Percentiles rank a stretch among this genome's conserved stretches.
These are phyloP conservation scores for Prinia subflava DNA, from an alignment of 2,113 vertebrate genomes.

Conservation along the genomic window DNA sequence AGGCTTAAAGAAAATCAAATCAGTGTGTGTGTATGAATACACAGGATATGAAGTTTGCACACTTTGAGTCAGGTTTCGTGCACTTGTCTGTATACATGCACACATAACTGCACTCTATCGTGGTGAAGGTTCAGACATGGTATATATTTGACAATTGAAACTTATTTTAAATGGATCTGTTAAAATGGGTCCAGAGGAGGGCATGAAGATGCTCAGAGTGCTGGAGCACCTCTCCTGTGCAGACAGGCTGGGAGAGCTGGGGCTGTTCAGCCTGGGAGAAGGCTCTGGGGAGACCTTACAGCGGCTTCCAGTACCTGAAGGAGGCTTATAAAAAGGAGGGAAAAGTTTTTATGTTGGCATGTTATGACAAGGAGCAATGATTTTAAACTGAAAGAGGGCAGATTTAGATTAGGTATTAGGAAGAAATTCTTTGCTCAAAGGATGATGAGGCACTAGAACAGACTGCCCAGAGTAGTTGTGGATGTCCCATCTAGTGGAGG, in stretches of 20 bases:
- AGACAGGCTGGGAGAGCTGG: background rate
- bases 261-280: too few species aligned
- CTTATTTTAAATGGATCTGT: background rate
- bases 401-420: background rate
- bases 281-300: background rate
- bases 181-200: background rate
- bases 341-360: background rate
- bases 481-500: background rate
- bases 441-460: background rate
- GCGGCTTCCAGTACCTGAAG: background rate
- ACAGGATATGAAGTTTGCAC: background rate
- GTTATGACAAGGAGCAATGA: background rate
- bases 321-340: background rate
- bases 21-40: accelerated
- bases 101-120: accelerated
- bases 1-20: background rate
- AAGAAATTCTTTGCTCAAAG: background rate
- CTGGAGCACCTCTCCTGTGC: background rate
- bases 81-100: background rate
- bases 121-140: background rate
- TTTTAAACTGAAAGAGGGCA: background rate
- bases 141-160: background rate
- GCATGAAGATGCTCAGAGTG: background rate
- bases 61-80: background rate
- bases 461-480: too few species aligned